Conservation (phyloP, 2,797 vertebrate species). For the Sebastes itinus region DNA sequence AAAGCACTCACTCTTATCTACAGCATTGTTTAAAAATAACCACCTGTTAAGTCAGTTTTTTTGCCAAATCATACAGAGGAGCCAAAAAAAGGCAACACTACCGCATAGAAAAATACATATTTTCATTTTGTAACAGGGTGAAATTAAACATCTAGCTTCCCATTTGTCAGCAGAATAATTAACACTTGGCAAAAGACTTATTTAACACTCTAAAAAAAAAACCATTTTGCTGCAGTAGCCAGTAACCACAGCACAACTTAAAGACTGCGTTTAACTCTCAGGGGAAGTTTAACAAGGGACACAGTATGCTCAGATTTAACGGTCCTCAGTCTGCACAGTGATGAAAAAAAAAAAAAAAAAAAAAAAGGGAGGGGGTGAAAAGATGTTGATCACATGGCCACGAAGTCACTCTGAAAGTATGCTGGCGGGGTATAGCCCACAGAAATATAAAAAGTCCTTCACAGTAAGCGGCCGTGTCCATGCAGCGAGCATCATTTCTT, state of each 20-base stretch:
- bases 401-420: constrained; percentile 73
- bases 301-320: constrained; percentile 54
- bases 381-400: constrained; percentile 70
- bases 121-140: not conserved
- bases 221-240: not conserved
- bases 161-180: not conserved
- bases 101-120: not conserved
- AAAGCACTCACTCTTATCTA: not conserved
- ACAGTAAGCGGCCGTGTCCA: constrained; percentile 17
- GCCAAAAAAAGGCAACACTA: not conserved
- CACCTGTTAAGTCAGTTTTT: not conserved
- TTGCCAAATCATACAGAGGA: too few species aligned
- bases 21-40: constrained; percentile 19
- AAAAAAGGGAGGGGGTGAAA: constrained; percentile 28
- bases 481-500: constrained; percentile 39
- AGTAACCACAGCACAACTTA: constrained; percentile 12
- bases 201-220: not conserved
- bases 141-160: not conserved
- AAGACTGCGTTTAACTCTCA: constrained; percentile 16
- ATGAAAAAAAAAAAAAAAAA: constrained; percentile 23
- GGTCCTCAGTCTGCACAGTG: constrained; percentile 29
- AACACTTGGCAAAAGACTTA: not conserved
- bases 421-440: constrained; percentile 29
- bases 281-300: constrained; percentile 58
- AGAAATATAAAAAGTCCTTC: constrained; percentile 24